Conservation (phyloP, 1,140 invertebrate species). For the Coboldia fuscipes region DNA sequence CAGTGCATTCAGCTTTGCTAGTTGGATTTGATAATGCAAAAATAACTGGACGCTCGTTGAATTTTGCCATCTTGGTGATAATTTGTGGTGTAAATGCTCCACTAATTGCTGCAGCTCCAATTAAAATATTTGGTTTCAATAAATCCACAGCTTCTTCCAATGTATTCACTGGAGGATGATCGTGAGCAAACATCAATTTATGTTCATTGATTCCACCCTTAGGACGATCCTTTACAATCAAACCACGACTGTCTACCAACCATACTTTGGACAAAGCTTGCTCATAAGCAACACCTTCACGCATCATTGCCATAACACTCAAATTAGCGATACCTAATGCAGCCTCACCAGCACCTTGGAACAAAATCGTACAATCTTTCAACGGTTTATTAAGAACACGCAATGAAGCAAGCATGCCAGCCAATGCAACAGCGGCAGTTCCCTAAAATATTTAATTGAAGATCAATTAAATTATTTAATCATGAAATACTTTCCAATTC, state of each 20-base stretch:
- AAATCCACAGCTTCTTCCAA: conserved; percentile 53
- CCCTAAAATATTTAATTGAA: conserved; percentile 25
- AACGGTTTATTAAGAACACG: conserved; percentile 54
- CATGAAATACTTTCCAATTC: not conserved
- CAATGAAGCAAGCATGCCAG: conserved; percentile 69
- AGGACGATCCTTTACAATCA: conserved; percentile 57
- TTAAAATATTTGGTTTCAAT: conserved; percentile 66
- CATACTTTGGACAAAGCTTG: conserved; percentile 56
- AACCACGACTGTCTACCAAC: conserved; percentile 40
- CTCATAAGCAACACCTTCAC: conserved; percentile 45
- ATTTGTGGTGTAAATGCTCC: conserved; percentile 74
- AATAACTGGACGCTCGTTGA: conserved; percentile 63
- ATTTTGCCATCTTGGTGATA: conserved; percentile 55
- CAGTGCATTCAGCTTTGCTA: conserved; percentile 92
- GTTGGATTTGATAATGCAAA: conserved; percentile 96
- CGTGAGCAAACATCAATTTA: conserved; percentile 54
- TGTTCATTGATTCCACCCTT: conserved; percentile 52
- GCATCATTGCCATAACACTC: conserved; percentile 69
- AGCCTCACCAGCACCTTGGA: conserved; percentile 83
- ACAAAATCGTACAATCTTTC: conserved; percentile 63
- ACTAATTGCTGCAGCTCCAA: conserved; percentile 63
- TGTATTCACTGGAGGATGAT: conserved; percentile 39
- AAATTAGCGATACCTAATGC: conserved; percentile 71
- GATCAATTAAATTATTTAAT: not conserved
- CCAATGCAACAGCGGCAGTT: conserved; percentile 73